A percentile compares a stretch with the other conserved stretches of the same genome.
Conservation (phyloP, 2,888 invertebrate genomes). For the Nymphalis polychloros region DNA sequence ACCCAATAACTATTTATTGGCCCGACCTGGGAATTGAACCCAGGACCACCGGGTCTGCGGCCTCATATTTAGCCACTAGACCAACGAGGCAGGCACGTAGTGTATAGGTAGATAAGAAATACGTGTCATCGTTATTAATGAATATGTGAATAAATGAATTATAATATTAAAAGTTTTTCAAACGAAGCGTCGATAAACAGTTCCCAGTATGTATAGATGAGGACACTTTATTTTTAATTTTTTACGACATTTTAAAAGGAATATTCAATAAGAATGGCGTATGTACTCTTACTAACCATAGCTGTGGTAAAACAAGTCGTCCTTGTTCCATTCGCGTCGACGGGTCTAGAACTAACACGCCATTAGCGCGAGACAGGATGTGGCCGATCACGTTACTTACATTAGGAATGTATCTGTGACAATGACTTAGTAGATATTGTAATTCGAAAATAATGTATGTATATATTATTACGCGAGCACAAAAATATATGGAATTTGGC, state of each 20-base stretch:
- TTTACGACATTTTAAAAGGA: not conserved
- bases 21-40: no score
- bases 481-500: not conserved
- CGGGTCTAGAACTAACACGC: slow-evolving; percentile 32
- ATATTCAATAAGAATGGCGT: not conserved
- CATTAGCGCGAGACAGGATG: slow-evolving; percentile 32
- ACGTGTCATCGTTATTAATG: no score
- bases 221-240: not conserved
- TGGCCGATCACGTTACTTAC: slow-evolving; percentile 25
- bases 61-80: no score
- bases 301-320: slow-evolving; percentile 25
- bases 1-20: no score
- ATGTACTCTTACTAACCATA: not conserved
- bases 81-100: no score
- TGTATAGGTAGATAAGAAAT: no score
- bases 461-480: no score
- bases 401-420: slow-evolving; percentile 8
- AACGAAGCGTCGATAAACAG: no score
- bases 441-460: not conserved
- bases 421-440: slow-evolving; percentile 4
- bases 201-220: no score
- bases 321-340: slow-evolving; percentile 31
- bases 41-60: no score
- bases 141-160: no score
- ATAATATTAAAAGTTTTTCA: no score